Evolutionary conservation across 1,140 invertebrate genomes (phyloP), one percentile per base, ranked within the genome.

Genomic region (Ceratina australensis): DNA sequence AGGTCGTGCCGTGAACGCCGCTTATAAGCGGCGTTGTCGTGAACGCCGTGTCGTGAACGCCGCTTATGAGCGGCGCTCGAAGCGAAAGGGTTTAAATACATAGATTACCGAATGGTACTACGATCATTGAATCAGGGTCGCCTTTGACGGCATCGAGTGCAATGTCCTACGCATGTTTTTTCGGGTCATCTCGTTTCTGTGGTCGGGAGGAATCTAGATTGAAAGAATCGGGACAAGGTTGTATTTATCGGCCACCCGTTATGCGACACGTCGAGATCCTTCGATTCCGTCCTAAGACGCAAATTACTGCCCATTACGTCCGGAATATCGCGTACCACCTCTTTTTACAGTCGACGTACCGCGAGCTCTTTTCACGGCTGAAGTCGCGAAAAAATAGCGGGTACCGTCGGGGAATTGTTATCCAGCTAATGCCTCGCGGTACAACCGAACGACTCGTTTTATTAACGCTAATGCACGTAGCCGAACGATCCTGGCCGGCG

Each of bases 241-340:
- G 65, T 57, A 61, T 82, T 82, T 74, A 79, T 79, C 68, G 72
- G 66, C 63, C 77, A 77, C 66, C 72, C 71, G 64, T 73, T 74
- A 69, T 60, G 42, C n/a, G 42, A 74, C 22, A 28, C 20, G 24
- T 33, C 24, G 12, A 57, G 42, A 67, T 60, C 64, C 33, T 78
- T 78, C 61, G 54, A 59, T 75, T 75, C 54, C 65, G 18, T 75
- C 24, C 15, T 57, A 26, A 42, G 22, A 67, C 52, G 28, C 24
- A 59, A 67, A 68, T 75, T 57, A 67, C 15, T 3, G n/a, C 8
- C 24, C 28, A 47, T 75, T 47, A 63, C 50, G 8, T n/a, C 22
- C 22, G 10, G 16, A 49, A 26, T n/a, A n/a, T 72, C 60, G 15
- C 47, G 54, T 24, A 22, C 20, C 3, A 49, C 12, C 56, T 16